Percentiles rank a stretch among this genome's conserved stretches.
Conservation (phyloP, 2,888 invertebrate species). For the Pyrrhia umbra region DNA sequence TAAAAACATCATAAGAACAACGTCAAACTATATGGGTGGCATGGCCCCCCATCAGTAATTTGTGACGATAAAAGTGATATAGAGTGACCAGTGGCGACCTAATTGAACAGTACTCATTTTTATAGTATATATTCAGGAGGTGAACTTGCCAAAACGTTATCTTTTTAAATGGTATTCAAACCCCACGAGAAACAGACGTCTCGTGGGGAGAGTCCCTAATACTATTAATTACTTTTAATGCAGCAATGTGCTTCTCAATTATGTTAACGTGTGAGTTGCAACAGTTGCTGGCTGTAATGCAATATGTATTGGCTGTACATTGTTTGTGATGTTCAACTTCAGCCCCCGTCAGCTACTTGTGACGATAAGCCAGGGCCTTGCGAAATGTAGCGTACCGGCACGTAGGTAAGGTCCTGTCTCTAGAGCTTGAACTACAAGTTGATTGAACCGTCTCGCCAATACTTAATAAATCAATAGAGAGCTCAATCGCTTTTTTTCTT, state of each 20-base stretch:
- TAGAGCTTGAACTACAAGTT: too few relatives aligned
- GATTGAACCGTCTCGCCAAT: too few relatives aligned
- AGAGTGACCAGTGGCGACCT: too few relatives aligned
- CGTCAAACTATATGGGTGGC: too few relatives aligned
- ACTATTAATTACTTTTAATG: slow-evolving; percentile 41
- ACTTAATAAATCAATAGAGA: too few relatives aligned
- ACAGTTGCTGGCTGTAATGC: not conserved
- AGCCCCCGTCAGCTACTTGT: too few relatives aligned
- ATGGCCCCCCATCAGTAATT: too few relatives aligned
- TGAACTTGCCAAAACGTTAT: slow-evolving; percentile 5
- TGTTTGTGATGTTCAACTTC: not conserved
- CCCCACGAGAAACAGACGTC: slow-evolving; percentile 12
- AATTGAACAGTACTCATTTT: not conserved
- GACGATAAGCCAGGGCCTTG: too few relatives aligned
- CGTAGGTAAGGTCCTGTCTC: too few relatives aligned
- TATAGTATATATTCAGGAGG: not conserved
- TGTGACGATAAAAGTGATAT: too few relatives aligned
- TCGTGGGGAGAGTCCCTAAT: slow-evolving; percentile 9
- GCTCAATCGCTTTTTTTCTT: too few relatives aligned
- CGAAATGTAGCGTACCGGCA: too few relatives aligned
- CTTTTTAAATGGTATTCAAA: slow-evolving; percentile 26
- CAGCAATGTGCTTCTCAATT: slow-evolving; percentile 18
- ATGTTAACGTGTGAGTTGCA: slow-evolving; percentile 13
- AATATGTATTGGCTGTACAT: not conserved
- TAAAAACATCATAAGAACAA: not conserved